These are phyloP conservation scores for Ibidorhyncha struthersii DNA, from an alignment of 2,113 vertebrate genomes.

Conservation along the genomic window DNA sequence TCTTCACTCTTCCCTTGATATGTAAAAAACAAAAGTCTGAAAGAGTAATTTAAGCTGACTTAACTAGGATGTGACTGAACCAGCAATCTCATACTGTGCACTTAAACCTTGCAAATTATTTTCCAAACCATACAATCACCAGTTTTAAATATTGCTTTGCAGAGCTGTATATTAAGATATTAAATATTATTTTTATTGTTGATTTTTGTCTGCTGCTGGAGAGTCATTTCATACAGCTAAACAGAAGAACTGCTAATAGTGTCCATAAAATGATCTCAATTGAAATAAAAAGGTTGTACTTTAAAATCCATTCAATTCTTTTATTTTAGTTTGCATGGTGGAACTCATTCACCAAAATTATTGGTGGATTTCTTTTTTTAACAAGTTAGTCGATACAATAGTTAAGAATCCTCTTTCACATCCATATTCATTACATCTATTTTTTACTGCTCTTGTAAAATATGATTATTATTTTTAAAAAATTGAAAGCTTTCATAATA, in stretches of 20 bases:
- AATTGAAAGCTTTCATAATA: background rate
- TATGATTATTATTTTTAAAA: background rate
- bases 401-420: background rate
- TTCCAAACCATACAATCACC: background rate
- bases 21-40: background rate
- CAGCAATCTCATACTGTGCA: background rate
- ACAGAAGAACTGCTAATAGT: background rate
- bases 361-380: background rate
- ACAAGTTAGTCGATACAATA: background rate
- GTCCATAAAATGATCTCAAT: background rate
- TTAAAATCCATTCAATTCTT: background rate
- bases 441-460: background rate
- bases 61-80: background rate
- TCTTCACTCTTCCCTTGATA: background rate
- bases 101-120: accelerated
- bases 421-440: background rate
- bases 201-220: background rate
- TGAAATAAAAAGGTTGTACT: background rate
- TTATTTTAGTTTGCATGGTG: background rate
- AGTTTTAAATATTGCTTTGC: background rate
- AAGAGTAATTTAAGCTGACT: background rate
- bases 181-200: background rate
- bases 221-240: background rate
- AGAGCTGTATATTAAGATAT: background rate
- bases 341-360: background rate